Base-by-base conservation (phyloP, 30 jellyfish, hydroid and myxozoan genomes). In the Hydractinia symbiolongicarpus region DNA sequence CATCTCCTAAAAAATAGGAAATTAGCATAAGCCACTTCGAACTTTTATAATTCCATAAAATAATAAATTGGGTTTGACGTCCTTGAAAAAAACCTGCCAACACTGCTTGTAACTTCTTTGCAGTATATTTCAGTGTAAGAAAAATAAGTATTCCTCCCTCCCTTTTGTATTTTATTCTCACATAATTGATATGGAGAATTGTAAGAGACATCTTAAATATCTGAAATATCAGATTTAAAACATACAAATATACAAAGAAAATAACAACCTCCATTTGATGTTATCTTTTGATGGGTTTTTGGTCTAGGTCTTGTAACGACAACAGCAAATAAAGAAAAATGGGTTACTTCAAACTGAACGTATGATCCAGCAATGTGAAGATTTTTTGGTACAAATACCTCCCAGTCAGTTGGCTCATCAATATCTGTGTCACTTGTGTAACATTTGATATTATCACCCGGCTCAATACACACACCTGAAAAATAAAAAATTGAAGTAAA, bases 271-370 rank as follows among this genome's bases (percentile, higher is more conserved):
- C 44, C 44, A 30, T 30, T 30, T 30, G 44, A 30, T 30, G 44
- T 30, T 30, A 89, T 51, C 6, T 71, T 53, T 58, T 83, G 49
- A 51, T 72, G 51, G 5, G 74, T 76, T 52, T 44, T 67, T 14
- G 96, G 91, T 17, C 78, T 74, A 11, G 67, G 55, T 68, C 83
- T 89, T 13, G 89, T 30, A 17, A 57, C 90, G 0, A 77, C 88
- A 6, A 90, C 96, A 89, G 95, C 81, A 56, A 83, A 89, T 70
- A 89, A 19, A 13, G 96, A 84, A 64, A 83, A 83, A 55, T 83
- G 96, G 3, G 61, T 69, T 54, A 90, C 82, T 67, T 58, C 78
- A 13, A 89, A 79, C 49, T 20, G 78, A 56, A 84, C 86, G 5
- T 50, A 61, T 14, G 62, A 72, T 17, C 85, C 83, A 20, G 7